These are phyloP conservation scores for Drosophila funebris DNA, from an alignment of 1,140 invertebrate genomes.

Conservation along the genomic window DNA sequence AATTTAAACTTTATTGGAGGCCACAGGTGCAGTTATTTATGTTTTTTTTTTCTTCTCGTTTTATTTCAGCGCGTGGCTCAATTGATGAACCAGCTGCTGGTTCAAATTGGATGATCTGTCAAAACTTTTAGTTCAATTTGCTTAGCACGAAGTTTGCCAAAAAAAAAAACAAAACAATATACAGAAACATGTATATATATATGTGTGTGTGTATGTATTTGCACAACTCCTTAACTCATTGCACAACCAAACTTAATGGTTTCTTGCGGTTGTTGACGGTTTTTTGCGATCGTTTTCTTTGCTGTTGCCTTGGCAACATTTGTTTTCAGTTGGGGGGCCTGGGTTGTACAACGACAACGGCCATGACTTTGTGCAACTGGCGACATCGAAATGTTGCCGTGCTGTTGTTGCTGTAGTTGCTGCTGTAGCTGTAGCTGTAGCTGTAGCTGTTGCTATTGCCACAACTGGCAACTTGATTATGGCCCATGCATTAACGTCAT, in stretches of 20 bases:
- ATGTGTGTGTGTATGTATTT: slow-evolving; percentile 4
- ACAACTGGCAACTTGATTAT: slow-evolving; percentile 55
- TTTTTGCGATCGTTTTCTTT: slow-evolving; percentile 32
- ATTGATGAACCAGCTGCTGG: slow-evolving; percentile 40
- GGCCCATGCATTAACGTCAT: slow-evolving; percentile 59
- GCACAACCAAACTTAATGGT: slow-evolving; percentile 57
- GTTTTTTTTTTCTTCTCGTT: background rate
- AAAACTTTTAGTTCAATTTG: slow-evolving; percentile 8
- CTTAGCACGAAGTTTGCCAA: background rate
- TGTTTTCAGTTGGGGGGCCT: slow-evolving; percentile 9
- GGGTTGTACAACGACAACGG: slow-evolving; percentile 24
- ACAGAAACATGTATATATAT: background rate
- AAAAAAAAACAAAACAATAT: too few species aligned
- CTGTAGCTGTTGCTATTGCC: slow-evolving; percentile 14
- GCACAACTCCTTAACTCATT: slow-evolving; percentile 6
- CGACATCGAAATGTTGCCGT: slow-evolving; percentile 41
- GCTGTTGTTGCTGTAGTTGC: slow-evolving; percentile 11
- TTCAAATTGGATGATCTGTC: background rate
- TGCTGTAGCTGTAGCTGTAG: too few species aligned
- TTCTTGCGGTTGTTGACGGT: slow-evolving; percentile 53
- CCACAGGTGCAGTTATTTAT: slow-evolving; percentile 42
- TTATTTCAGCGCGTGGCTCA: slow-evolving; percentile 23
- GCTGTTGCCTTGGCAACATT: slow-evolving; percentile 22
- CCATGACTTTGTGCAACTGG: slow-evolving; percentile 67
- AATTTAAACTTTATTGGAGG: slow-evolving; percentile 42